Evolutionary conservation across 2,797 vertebrate genomes (phyloP).

Genomic region (Chelidonichthys spinosus): DNA sequence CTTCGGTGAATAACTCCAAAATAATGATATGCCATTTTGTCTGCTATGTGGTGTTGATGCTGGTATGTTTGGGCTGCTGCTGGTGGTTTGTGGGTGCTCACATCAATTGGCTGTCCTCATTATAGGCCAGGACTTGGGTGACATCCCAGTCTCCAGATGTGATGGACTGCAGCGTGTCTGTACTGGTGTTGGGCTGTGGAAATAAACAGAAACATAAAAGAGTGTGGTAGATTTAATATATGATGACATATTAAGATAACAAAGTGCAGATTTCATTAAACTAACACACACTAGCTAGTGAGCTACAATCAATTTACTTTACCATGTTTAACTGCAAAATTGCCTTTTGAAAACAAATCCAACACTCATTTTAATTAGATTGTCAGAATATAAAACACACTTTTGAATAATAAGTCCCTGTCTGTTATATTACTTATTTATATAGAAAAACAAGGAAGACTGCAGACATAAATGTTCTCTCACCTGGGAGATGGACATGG

Average conservation of each 20-base stretch:
- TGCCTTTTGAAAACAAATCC: not conserved
- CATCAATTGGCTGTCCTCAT: constrained; percentile 93
- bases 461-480: rapidly evolving
- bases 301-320: not conserved
- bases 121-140: constrained; percentile 92
- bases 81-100: constrained; percentile 73
- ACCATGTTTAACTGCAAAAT: not conserved
- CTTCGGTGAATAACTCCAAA: not conserved
- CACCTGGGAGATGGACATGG: constrained; percentile 95
- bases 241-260: not conserved
- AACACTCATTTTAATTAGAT: no score
- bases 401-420: no score
- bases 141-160: constrained; percentile 98
- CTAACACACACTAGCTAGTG: not conserved
- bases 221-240: not conserved
- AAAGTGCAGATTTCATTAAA: not conserved
- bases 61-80: not conserved
- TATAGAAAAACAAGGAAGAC: not conserved
- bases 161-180: constrained; percentile 92
- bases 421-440: not conserved
- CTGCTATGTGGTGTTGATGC: not conserved
- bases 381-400: no score
- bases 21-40: not conserved
- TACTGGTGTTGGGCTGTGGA: constrained; percentile 92
- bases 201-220: not conserved